Evolutionary conservation across 2,113 vertebrate species (phyloP).

Genomic region (Eulemur rufifrons): DNA sequence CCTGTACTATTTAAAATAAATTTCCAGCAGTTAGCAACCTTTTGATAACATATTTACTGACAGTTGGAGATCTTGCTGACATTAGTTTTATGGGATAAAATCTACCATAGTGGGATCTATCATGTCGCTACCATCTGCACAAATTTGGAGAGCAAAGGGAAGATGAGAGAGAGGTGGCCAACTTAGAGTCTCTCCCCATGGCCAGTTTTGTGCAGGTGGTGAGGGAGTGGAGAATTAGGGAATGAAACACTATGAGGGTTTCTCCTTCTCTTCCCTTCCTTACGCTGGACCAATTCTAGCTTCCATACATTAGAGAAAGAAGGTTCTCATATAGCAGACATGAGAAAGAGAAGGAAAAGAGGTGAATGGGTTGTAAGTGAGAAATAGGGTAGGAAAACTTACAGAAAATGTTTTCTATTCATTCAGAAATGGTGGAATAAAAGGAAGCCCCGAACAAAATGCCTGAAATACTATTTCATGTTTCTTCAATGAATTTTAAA

Average conservation of each 20-base stretch:
- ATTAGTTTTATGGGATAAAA: background rate
- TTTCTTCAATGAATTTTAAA: conserved; percentile 11
- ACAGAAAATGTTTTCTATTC: background rate
- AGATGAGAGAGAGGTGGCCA: background rate
- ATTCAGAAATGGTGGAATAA: background rate
- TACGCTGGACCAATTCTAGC: background rate
- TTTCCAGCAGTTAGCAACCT: background rate
- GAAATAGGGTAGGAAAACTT: background rate
- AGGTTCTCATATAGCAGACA: background rate
- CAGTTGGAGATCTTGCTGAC: background rate
- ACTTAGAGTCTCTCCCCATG: background rate
- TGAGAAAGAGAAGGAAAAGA: background rate
- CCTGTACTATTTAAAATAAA: background rate
- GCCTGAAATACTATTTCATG: background rate
- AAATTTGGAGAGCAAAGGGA: background rate
- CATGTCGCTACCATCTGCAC: background rate
- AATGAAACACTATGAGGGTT: background rate
- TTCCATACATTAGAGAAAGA: background rate
- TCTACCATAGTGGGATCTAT: background rate
- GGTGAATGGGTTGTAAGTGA: background rate
- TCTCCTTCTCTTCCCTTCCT: background rate
- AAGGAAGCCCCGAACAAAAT: background rate
- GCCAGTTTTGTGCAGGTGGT: background rate
- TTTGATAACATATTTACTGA: background rate
- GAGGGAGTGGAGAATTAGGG: background rate